phyloP scores from a whole-genome alignment of 2,888 invertebrate species.

The Palloptera scutellata region DNA sequence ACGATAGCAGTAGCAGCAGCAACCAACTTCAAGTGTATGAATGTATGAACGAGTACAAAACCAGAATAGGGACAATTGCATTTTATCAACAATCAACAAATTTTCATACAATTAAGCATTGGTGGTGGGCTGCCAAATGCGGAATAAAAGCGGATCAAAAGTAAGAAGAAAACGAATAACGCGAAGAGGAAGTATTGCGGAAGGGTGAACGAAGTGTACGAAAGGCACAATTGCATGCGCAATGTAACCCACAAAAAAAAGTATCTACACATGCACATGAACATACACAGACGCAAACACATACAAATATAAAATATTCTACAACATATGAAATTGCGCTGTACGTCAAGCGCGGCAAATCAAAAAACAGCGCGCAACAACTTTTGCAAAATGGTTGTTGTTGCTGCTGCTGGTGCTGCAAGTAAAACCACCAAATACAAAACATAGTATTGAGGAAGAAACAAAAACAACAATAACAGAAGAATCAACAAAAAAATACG shows the following conservation, averaged over 20 bases:
- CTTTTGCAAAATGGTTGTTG: slow-evolving; percentile 2
- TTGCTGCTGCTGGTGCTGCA: not conserved
- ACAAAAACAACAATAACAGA: not conserved
- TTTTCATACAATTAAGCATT: slow-evolving; percentile 48
- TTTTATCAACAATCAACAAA: slow-evolving; percentile 50
- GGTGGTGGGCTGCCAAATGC: slow-evolving; percentile 40
- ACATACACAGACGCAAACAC: slow-evolving; percentile 8
- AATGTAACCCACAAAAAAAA: slow-evolving; percentile 14
- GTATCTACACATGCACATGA: not conserved
- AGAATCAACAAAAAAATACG: not conserved
- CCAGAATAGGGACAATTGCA: slow-evolving; percentile 35
- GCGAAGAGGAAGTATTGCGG: no score
- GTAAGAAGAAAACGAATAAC: no score
- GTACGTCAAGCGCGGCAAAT: not conserved
- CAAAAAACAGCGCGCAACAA: not conserved
- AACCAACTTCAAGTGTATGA: not conserved
- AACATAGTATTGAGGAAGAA: not conserved
- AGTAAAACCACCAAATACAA: not conserved
- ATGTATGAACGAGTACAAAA: slow-evolving; percentile 31
- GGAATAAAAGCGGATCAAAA: slow-evolving; percentile 9
- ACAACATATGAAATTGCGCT: not conserved
- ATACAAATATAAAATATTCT: not conserved
- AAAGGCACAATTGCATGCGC: slow-evolving; percentile 14
- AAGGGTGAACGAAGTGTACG: no score
- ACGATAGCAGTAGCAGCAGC: no score